Evolutionary conservation across 2,888 invertebrate genomes (phyloP).

Genomic region (Sycophila texana): DNA sequence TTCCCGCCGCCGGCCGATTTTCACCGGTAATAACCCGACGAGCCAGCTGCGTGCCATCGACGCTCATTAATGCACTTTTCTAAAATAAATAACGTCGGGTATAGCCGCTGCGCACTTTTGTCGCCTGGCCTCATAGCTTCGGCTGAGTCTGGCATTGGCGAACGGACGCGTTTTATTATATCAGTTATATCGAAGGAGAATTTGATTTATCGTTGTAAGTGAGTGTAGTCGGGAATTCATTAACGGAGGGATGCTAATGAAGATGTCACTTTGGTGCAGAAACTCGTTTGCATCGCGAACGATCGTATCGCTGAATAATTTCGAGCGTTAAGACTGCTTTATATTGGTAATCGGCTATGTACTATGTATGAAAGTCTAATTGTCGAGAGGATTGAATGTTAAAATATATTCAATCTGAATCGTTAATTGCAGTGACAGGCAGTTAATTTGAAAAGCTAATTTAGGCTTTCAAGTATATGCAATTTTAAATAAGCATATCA

Average conservation of each 20-base stretch:
- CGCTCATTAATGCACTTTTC: constrained; percentile 43
- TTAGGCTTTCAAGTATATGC: no score
- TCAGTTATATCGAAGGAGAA: constrained; percentile 27
- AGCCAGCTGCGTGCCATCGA: constrained; percentile 3
- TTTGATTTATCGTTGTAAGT: constrained; percentile 33
- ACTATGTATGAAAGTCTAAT: constrained; percentile 24
- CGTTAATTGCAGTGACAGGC: not conserved
- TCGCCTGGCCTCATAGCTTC: not conserved
- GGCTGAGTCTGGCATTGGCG: not conserved
- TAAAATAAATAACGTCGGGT: constrained; percentile 39
- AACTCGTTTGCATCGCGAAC: not conserved
- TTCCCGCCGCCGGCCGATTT: constrained; percentile 36
- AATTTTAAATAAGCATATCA: no score
- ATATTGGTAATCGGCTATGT: constrained; percentile 27
- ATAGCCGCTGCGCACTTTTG: constrained; percentile 6
- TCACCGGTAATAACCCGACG: constrained; percentile 9
- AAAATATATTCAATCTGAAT: not conserved
- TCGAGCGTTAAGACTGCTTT: constrained; percentile 1
- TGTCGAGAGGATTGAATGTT: not conserved
- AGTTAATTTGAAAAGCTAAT: no score
- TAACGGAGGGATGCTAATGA: constrained; percentile 29
- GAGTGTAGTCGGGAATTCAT: constrained; percentile 12
- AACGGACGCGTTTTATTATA: constrained; percentile 24
- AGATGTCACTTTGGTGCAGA: constrained; percentile 31
- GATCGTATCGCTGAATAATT: constrained; percentile 29